Evolutionary conservation across 1,140 invertebrate genomes (phyloP), one percentile per base, ranked within the genome.

Genomic region (Magallana angulata): DNA sequence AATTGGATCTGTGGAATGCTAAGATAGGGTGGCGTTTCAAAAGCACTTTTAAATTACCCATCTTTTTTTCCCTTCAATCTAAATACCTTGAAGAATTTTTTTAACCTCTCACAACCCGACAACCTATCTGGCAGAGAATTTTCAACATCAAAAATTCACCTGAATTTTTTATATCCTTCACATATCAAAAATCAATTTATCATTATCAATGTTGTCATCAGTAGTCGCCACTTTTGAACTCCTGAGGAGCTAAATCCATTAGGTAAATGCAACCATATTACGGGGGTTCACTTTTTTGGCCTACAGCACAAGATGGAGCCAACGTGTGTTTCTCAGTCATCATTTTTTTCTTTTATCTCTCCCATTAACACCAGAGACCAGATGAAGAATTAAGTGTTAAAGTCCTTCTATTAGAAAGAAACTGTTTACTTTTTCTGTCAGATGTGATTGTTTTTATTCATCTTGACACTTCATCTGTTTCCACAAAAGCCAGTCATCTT

Each of bases 361-460:
- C 36, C 24, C 68, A 11, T 11, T 76, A 9, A 76, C 68, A 48
- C 12, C 68, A 76, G 36, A 76, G 24, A 30, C 68, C 12, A 30
- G 24, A 24, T 30, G 68, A 36, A 76, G 68, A 30, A 30, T 30
- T 76, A 76, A 76, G 9, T 9, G 8, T 24, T 36, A 30, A 24
- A 76, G 24, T 76, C 24, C 68, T 76, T 30, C 36, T 30, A 76
- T 8, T 5, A 76, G 24, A 30, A 36, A 12, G 11, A 11, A 76
- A 24, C 68, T 76, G 36, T 76, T 76, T 76, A 76, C 68, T 76
- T 76, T 71, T 76, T 12, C 68, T 8, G 24, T 76, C 8, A 30
- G 68, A 76, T 18, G 68, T 76, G 8, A 14, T 1, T 76, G 68
- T 76, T 76, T 76, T 30, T 30, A 18, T 36, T 76, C 36, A 76